Evolutionary conservation across 2,113 vertebrate species (phyloP), one percentile per base, ranked within the genome.

Genomic region (Ammospiza caudacuta): DNA sequence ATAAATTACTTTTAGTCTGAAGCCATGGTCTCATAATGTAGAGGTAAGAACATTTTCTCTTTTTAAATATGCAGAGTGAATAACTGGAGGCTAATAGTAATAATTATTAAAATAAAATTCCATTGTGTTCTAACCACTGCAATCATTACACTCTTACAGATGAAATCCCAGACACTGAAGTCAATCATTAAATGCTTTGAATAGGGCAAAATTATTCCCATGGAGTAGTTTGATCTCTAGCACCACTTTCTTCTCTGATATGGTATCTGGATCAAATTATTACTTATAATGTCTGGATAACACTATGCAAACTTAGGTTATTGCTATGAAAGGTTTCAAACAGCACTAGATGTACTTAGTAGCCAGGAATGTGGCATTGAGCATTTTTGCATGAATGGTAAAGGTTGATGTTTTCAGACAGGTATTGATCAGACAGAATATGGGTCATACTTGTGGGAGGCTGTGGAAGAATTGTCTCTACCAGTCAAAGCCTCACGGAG

Each of bases 21-120:
- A 91, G 16, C 24, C 22, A 21, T 88, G 64, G 37, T 74, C 35
- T 79, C 59, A 58, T 39, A 79, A 76, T 35, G 55, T 35, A 83
- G 35, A 73, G 14, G 17, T 55, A 64, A 51, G 24, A 90, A 35
- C 15, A 15, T n/a, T 49, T 70, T 27, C 41, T 57, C 70, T 47
- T 74, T 70, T 73, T n/a, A 9, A 64, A 72, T 90, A 68, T 46
- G 41, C 49, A 75, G 59, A 51, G 14, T 72, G 52, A 55, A 39
- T 82, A 59, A 82, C 72, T 47, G 21, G 43, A 80, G 43, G 18
- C 39, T 86, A 90, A 83, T 51, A 55, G 16, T 55, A 90, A 87
- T 89, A 84, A 76, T 85, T 91, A 54, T 33, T 64, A 63, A 94
- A 93, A 73, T 69, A 22, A 90, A 83, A 88, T 90, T 77, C 24